phyloP scores from a whole-genome alignment of 2,888 invertebrate species.

The Melolontha melolontha region DNA sequence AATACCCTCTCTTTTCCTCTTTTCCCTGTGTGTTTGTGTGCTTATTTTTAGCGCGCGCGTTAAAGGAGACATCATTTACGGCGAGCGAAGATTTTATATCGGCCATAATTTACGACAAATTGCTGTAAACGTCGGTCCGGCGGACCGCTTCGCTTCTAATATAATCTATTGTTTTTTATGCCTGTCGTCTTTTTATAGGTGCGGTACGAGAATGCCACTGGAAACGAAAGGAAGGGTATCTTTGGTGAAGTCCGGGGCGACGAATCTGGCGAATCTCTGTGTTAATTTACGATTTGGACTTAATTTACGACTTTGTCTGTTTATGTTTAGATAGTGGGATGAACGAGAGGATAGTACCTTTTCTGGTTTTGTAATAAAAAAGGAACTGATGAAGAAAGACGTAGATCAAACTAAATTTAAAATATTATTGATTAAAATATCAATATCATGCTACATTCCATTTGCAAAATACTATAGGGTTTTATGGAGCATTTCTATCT shows the following conservation, averaged over 20 bases:
- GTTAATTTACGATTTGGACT: slow-evolving; percentile 11
- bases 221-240: background rate
- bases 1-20: slow-evolving; percentile 1
- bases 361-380: too few species aligned
- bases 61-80: slow-evolving; percentile 42
- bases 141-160: slow-evolving; percentile 32
- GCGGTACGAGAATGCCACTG: background rate
- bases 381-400: too few species aligned
- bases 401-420: too few species aligned
- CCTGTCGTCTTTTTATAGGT: slow-evolving; percentile 9
- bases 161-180: slow-evolving; percentile 39
- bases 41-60: slow-evolving; percentile 39
- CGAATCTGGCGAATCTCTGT: slow-evolving; percentile 18
- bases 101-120: slow-evolving; percentile 42
- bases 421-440: too few species aligned
- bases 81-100: slow-evolving; percentile 36
- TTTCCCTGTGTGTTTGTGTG: background rate
- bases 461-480: too few species aligned
- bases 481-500: too few species aligned
- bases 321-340: background rate
- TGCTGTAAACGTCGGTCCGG: slow-evolving; percentile 43
- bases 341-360: too few species aligned
- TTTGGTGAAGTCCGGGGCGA: background rate
- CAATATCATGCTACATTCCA: too few species aligned
- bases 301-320: slow-evolving; percentile 16